Conservation (phyloP, 2,888 invertebrate genomes). For the Magallana nippona region DNA sequence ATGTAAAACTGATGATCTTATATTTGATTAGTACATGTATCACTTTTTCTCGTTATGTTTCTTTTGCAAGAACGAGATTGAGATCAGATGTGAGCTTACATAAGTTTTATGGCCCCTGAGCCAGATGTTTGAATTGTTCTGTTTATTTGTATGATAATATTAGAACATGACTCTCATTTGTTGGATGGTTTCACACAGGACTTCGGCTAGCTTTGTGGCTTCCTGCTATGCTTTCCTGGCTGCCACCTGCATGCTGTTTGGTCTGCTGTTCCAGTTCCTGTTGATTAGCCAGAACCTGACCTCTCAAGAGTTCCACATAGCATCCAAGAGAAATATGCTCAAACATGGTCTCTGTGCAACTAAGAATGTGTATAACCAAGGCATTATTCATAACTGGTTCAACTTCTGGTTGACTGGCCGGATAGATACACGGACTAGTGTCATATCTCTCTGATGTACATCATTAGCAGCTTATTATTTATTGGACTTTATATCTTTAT, state of each 20-base stretch:
- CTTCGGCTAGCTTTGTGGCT: conserved; percentile 72
- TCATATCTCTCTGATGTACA: conserved; percentile 1
- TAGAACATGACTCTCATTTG: too few species aligned
- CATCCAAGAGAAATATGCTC: conserved; percentile 59
- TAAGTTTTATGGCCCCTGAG: too few species aligned
- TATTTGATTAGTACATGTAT: too few species aligned
- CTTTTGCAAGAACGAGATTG: too few species aligned
- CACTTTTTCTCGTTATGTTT: too few species aligned
- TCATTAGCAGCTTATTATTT: neutral
- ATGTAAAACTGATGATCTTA: too few species aligned
- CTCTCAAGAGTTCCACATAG: conserved; percentile 74
- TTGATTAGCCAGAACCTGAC: conserved; percentile 78
- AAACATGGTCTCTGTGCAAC: conserved; percentile 59
- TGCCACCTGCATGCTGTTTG: conserved; percentile 64
- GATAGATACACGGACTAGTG: conserved; percentile 20
- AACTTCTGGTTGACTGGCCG: conserved; percentile 41
- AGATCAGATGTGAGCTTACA: too few species aligned
- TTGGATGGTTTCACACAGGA: conserved; percentile 61
- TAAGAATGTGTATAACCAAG: conserved; percentile 71
- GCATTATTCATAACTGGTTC: conserved; percentile 61
- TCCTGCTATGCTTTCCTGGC: conserved; percentile 69
- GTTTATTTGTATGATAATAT: too few species aligned
- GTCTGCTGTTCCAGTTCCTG: conserved; percentile 73
- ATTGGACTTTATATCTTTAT: neutral
- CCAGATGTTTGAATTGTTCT: too few species aligned